Evolutionary conservation across 2,113 vertebrate genomes (phyloP).

Genomic region (Pelecanus crispus): DNA sequence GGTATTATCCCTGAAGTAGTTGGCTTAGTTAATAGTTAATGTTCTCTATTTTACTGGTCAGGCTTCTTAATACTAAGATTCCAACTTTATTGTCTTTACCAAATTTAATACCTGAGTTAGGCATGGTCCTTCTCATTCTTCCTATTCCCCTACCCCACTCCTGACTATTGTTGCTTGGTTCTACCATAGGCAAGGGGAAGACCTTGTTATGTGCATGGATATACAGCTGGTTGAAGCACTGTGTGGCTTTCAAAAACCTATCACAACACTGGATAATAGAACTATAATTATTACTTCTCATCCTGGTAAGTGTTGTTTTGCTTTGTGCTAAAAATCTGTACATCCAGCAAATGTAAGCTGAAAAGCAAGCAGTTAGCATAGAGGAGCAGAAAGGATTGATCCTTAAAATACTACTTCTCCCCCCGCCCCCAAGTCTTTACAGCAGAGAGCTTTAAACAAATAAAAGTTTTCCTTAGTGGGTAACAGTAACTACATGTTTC

Average conservation of each 20-base stretch:
- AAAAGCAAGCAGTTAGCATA: neutral
- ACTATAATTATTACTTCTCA: conserved; percentile 87
- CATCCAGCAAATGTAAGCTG: neutral
- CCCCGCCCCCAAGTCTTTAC: neutral
- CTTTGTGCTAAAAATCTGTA: neutral
- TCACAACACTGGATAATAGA: conserved; percentile 85
- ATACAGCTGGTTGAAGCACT: conserved; percentile 87
- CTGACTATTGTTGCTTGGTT: neutral
- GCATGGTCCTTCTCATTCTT: neutral
- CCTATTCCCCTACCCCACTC: neutral
- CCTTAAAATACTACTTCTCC: neutral
- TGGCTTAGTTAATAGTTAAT: neutral
- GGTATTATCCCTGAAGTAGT: neutral
- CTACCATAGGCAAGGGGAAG: conserved; percentile 74
- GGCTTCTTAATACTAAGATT: neutral
- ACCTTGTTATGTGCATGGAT: conserved; percentile 86
- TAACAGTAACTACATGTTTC: neutral
- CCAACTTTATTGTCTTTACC: neutral
- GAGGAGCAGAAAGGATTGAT: neutral
- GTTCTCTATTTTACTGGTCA: neutral
- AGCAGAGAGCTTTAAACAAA: neutral
- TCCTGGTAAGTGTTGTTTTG: conserved; percentile 73
- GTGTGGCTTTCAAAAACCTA: conserved; percentile 88
- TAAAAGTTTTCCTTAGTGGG: neutral
- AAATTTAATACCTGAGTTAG: neutral